These are phyloP conservation scores for Poeciliopsis presidionis DNA, from an alignment of 2,797 vertebrate genomes.

Conservation along the genomic window DNA sequence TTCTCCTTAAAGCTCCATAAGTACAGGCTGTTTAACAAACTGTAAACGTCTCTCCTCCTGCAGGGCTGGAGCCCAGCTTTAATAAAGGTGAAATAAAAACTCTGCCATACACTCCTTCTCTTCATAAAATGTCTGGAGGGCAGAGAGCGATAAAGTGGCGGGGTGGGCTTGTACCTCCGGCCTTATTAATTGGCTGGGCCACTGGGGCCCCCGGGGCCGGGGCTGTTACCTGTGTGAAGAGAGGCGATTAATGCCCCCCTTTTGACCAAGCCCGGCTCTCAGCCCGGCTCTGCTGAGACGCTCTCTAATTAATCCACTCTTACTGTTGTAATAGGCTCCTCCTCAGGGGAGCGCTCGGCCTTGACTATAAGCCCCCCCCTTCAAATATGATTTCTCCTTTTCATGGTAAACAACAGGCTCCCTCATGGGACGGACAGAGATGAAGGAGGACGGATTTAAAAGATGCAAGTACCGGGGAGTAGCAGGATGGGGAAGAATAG, in stretches of 20 bases:
- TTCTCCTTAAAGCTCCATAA: not conserved
- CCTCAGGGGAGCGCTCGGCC: constrained; percentile 81
- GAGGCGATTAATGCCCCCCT: constrained; percentile 82
- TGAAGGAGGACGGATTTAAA: constrained; percentile 54
- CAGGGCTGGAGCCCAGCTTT: constrained; percentile 50
- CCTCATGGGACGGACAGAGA: constrained; percentile 69
- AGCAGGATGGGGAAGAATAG: constrained; percentile 40
- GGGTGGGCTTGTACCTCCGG: constrained; percentile 72
- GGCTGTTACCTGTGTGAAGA: constrained; percentile 80
- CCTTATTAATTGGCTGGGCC: constrained; percentile 81
- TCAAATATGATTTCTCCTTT: constrained; percentile 92
- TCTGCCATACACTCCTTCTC: constrained; percentile 25
- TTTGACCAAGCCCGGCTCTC: constrained; percentile 83
- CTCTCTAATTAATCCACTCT: constrained; percentile 96
- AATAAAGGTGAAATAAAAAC: constrained; percentile 65
- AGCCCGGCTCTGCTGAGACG: constrained; percentile 82
- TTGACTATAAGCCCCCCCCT: constrained; percentile 46
- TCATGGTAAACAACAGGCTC: constrained; percentile 91
- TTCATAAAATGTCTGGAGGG: constrained; percentile 73
- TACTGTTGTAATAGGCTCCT: constrained; percentile 92
- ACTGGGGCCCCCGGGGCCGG: constrained; percentile 60
- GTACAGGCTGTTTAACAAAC: constrained; percentile 26
- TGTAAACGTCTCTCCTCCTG: constrained; percentile 31
- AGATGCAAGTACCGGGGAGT: constrained; percentile 31
- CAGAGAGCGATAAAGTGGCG: constrained; percentile 72